Evolutionary conservation across 2,113 vertebrate species (phyloP).

Genomic region (Larimichthys polyactis): DNA sequence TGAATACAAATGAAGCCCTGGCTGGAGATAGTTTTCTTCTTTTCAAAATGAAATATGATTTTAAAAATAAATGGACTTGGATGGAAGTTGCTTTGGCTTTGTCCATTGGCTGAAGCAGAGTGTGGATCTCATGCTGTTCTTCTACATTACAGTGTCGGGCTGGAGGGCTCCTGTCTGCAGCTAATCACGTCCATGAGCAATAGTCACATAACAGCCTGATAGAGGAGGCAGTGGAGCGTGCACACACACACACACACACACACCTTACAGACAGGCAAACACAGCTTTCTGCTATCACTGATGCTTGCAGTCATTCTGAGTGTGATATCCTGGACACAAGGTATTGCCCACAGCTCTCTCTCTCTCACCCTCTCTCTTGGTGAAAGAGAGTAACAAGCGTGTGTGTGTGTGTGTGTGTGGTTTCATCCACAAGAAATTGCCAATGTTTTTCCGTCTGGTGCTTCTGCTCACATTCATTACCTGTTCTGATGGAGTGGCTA

Average conservation of each 20-base stretch:
- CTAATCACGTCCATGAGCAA: slow-evolving; percentile 71
- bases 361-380: slow-evolving; percentile 17
- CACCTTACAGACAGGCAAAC: slow-evolving; percentile 28
- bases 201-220: slow-evolving; percentile 48
- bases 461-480: slow-evolving; percentile 52
- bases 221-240: slow-evolving; percentile 43
- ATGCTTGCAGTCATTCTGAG: slow-evolving; percentile 54
- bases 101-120: slow-evolving; percentile 35
- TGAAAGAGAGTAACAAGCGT: slow-evolving; percentile 43
- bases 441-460: slow-evolving; percentile 50
- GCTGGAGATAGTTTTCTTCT: slow-evolving; percentile 14
- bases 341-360: slow-evolving; percentile 47
- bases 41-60: slow-evolving; percentile 33
- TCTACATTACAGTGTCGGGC: slow-evolving; percentile 60
- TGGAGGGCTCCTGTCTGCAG: slow-evolving; percentile 61
- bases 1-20: slow-evolving; percentile 1
- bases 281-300: slow-evolving; percentile 33
- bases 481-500: slow-evolving; percentile 36
- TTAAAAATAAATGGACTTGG: slow-evolving; percentile 37
- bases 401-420: slow-evolving; percentile 8
- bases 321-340: slow-evolving; percentile 60
- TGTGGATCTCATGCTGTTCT: slow-evolving; percentile 51
- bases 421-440: slow-evolving; percentile 51
- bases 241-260: slow-evolving; percentile 35
- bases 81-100: slow-evolving; percentile 47